Conservation (phyloP, 2,888 invertebrate species). For the Mechanitis mazaeus region DNA sequence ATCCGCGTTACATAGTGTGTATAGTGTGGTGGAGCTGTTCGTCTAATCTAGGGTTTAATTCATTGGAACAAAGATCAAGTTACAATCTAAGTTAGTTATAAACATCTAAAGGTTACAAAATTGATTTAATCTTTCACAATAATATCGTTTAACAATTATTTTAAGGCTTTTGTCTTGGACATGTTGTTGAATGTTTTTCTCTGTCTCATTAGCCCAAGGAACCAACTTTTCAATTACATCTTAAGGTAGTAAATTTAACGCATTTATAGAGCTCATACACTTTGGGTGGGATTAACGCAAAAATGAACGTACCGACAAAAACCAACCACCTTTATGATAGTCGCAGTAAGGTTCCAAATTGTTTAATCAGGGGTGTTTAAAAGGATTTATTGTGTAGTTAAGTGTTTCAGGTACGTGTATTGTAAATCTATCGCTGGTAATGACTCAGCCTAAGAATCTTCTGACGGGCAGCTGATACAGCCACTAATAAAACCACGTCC, state of each 20-base stretch:
- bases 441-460: constrained; percentile 39
- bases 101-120: too few relatives aligned
- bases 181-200: constrained; percentile 33
- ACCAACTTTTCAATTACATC: constrained; percentile 65
- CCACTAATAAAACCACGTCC: constrained; percentile 24
- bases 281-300: constrained; percentile 55
- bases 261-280: constrained; percentile 65
- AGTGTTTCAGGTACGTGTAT: constrained; percentile 65
- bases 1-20: constrained; percentile 9
- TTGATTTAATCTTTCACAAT: too few relatives aligned
- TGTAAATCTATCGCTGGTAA: constrained; percentile 69
- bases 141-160: too few relatives aligned
- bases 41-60: too few relatives aligned
- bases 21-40: too few relatives aligned
- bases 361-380: background rate
- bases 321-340: constrained; percentile 9
- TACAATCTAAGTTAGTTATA: too few relatives aligned
- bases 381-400: constrained; percentile 29
- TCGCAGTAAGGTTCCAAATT: constrained; percentile 12
- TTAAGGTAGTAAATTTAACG: constrained; percentile 66
- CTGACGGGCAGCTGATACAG: constrained; percentile 24
- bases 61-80: too few relatives aligned
- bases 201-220: constrained; percentile 43
- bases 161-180: too few relatives aligned
- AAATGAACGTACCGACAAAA: background rate